Base-by-base conservation (phyloP, 2,113 vertebrate species). In the Tetraodon nigroviridis region DNA sequence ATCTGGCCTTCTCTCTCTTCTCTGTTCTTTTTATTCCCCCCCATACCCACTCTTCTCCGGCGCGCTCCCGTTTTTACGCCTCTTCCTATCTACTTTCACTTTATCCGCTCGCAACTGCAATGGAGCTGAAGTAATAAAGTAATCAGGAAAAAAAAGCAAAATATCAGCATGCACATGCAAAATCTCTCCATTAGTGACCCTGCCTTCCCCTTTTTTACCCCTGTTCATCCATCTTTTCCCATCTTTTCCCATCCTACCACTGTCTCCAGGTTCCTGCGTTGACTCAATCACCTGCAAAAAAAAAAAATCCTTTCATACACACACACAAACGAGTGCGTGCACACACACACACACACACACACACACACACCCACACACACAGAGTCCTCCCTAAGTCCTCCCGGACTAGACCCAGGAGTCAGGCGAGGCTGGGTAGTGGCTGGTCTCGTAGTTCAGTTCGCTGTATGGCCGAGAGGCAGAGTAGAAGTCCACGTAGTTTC, bases 401-500 rank as follows among this genome's bases (percentile, higher is more conserved):
- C 15, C 15, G 6, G 86, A 64, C 92, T 93, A 99, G 87, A 99
- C 96, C 97, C 97, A 99, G 82, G 97, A 99, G 92, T 99, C 97
- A 50, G 97, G 97, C 20, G 97, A 99, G 86, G 95, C 97, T 50
- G 97, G 97, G 88, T 99, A 99, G 93, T 99, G 97, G 91, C 96
- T 99, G 85, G 95, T 98, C 91, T 98, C 96, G 86, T 99, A 98
- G 92, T 98, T 99, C 86, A 99, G 94, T 97, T 99, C 97, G 65
- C 96, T 98, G 90, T 99, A 99, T 75, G 96, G 97, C 80, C 97
- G 94, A 86, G 97, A 95, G 47, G 97, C 97, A 1, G 97, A 99
- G 89, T 99, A 99, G 94, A 99, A 99, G 92, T 99, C 97, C 67
- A 99, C 97, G 5, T 99, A 99, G 89, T 99, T 99, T 83, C 97